Evolutionary conservation across 2,113 vertebrate species (phyloP), one percentile per base, ranked within the genome.

Genomic region (Tetrax tetrax): DNA sequence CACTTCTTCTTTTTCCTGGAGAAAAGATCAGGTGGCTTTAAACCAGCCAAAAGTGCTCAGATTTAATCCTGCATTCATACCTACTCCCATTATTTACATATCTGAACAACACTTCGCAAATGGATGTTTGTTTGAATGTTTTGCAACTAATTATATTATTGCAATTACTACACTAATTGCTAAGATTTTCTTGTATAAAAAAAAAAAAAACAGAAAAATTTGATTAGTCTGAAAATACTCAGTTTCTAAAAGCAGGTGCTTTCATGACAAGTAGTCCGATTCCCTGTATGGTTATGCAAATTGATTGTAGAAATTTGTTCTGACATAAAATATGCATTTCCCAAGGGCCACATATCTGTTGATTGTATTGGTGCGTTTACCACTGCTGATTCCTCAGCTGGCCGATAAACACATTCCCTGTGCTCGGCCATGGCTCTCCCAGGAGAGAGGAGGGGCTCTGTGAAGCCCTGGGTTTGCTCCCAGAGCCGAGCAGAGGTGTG

Each of bases 401-500:
- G 24, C 35, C 88, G 33, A 33, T 78, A 54, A 78, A 63, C 29
- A 31, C 17, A 8, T 56, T 92, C 78, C 48, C 27, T 65, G 45
- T 11, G 4, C 47, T 75, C 24, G 71, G 38, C 38, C 60, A 8
- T 0, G 25, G 21, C 22, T 91, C 53, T 33, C 53, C 16, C 17
- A 33, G 70, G 48, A 84, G 37, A 3, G 28, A 29, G 59, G 16
- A 60, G 33, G 35, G 91, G 64, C 38, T 31, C 38, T 61, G 56
- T 2, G 2, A 20, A 79, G 11, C 31, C 25, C 47, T 56, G 33
- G 10, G 16, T 35, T 59, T 65, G 33, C 35, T 83, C 31, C 48
- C 47, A 24, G 19, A 0, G 0, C 37, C 12, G 1, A 38, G 22
- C 6, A 14, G 81, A 64, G 57, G 7, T 18, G 5, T 4, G 4